Percentiles rank a stretch among this genome's conserved stretches.
These are phyloP conservation scores for Perognathus longimembris DNA, from an alignment of 2,113 vertebrate species.

Conservation along the genomic window DNA sequence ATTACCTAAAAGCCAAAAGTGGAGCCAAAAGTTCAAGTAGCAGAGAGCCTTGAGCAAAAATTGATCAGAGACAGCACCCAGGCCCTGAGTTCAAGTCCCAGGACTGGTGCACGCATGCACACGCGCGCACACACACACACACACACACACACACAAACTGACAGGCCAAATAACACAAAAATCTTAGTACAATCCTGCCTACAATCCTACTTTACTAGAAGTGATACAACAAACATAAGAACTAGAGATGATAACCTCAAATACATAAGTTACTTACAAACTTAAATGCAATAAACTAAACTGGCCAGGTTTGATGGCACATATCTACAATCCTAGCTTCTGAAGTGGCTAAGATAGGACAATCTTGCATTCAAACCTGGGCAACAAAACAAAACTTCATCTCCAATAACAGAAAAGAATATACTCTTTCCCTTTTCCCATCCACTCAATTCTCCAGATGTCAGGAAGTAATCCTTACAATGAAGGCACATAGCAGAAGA, in stretches of 20 bases:
- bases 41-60: too few relatives aligned
- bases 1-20: too few relatives aligned
- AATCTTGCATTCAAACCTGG: not conserved
- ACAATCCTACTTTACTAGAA: constrained; percentile 11
- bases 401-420: too few relatives aligned
- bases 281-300: not conserved
- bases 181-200: not conserved
- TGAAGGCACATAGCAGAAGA: not conserved
- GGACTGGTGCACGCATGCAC: too few relatives aligned
- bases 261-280: constrained; percentile 6
- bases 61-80: too few relatives aligned
- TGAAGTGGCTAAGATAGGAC: not conserved
- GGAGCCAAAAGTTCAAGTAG: too few relatives aligned
- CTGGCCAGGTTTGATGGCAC: not conserved
- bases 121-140: too few relatives aligned
- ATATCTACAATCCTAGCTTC: not conserved
- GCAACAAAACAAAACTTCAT: not conserved
- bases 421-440: not conserved
- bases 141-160: too few relatives aligned
- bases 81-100: too few relatives aligned
- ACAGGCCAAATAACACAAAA: constrained; percentile 10
- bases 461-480: not conserved
- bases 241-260: too few relatives aligned
- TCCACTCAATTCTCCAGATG: not conserved
- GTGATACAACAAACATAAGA: not conserved